phyloP scores from a whole-genome alignment of 2,888 invertebrate species.

The Melanargia galathea region DNA sequence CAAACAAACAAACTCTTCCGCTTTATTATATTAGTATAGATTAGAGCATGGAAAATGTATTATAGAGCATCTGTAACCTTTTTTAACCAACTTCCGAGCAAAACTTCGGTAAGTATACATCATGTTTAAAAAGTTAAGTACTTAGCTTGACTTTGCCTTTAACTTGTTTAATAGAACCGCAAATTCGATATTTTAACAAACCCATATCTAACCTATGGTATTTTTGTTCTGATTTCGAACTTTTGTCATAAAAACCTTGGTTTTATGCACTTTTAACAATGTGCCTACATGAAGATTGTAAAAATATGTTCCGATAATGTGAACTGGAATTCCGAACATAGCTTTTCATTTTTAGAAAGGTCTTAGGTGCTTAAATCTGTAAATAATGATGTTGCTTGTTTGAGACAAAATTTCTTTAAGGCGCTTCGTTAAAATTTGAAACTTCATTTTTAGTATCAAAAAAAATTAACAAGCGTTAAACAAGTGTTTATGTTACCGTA shows the following conservation, averaged over 20 bases:
- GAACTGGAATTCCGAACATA: constrained; percentile 37
- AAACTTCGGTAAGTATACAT: no score
- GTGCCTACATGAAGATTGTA: constrained; percentile 52
- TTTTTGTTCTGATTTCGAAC: constrained; percentile 41
- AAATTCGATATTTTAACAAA: constrained; percentile 17
- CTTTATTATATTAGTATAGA: no score
- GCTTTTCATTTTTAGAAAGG: not conserved
- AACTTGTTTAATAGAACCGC: not conserved
- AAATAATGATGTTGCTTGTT: constrained; percentile 22
- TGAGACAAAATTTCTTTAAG: not conserved
- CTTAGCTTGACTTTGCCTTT: not conserved
- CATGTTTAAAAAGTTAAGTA: no score
- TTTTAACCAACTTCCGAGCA: no score
- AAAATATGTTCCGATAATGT: constrained; percentile 70
- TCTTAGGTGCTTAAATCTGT: constrained; percentile 14
- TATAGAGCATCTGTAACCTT: no score
- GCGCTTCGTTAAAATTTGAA: not conserved
- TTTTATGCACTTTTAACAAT: constrained; percentile 61
- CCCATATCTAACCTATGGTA: constrained; percentile 33
- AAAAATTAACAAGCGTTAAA: no score
- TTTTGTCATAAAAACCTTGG: constrained; percentile 62
- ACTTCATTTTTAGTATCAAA: no score
- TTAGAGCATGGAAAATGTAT: no score
- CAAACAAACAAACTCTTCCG: no score
- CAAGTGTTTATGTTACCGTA: no score